Conservation (phyloP, 2,113 vertebrate genomes). For the Plecotus auritus region DNA sequence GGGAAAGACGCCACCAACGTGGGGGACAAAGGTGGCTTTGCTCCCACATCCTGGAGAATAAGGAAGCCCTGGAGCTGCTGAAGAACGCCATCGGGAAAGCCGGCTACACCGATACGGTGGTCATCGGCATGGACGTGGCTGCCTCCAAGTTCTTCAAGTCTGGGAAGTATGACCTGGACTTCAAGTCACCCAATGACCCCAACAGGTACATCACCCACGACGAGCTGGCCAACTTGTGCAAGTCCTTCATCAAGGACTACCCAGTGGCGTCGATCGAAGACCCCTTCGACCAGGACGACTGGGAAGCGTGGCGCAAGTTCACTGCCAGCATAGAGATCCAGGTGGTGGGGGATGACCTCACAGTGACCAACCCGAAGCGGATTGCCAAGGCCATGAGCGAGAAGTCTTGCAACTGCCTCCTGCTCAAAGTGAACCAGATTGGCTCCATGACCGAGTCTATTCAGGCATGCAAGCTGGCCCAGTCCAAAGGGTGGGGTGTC, state of each 20-base stretch:
- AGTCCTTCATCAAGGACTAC: slow-evolving; percentile 92
- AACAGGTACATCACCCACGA: slow-evolving; percentile 91
- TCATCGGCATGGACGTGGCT: slow-evolving; percentile 98
- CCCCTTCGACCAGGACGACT: slow-evolving; percentile 99
- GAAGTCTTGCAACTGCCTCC: slow-evolving; percentile 97
- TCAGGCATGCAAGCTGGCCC: slow-evolving; percentile 96
- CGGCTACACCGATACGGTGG: slow-evolving; percentile 94
- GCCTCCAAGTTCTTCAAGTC: slow-evolving; percentile 95
- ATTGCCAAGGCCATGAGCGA: slow-evolving; percentile 90
- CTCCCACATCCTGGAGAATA: slow-evolving; percentile 98
- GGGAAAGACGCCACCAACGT: slow-evolving; percentile 97
- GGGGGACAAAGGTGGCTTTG: slow-evolving; percentile 96
- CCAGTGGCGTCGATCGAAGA: slow-evolving; percentile 99
- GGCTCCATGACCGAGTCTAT: slow-evolving; percentile 97
- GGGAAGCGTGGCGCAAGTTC: slow-evolving; percentile 94
- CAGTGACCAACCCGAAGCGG: slow-evolving; percentile 97
- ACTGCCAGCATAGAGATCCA: slow-evolving; percentile 89
- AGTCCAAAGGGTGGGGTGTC: slow-evolving; percentile 95
- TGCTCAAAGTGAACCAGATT: slow-evolving; percentile 99
- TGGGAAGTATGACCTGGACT: slow-evolving; percentile 98
- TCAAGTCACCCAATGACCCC: slow-evolving; percentile 95
- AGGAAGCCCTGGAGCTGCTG: slow-evolving; percentile 97
- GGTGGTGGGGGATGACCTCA: slow-evolving; percentile 97
- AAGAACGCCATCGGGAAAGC: slow-evolving; percentile 93
- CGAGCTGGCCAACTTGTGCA: slow-evolving; percentile 93